Evolutionary conservation across 2,888 invertebrate genomes (phyloP), one percentile per base, ranked within the genome.

Genomic region (Andrena marginata): DNA sequence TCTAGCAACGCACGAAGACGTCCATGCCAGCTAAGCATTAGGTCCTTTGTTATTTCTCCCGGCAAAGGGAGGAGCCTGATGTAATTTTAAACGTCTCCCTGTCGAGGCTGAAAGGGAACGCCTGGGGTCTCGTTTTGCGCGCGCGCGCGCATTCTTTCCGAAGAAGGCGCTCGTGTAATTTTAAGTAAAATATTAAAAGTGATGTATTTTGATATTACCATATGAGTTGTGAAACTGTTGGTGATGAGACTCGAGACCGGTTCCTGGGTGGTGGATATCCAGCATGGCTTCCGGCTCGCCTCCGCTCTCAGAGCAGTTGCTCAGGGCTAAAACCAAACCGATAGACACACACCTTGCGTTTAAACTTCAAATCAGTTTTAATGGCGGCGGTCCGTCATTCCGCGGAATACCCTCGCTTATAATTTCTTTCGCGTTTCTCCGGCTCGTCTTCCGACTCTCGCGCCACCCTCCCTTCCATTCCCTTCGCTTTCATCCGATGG

Each of bases 321-420:
- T 94, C 93, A 94, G 94, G 87, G 94, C 94, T 94, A 94, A 94
- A 94, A 94, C 94, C 94, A 94, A 94, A 94, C 94, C 94, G 94
- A 94, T 94, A 94, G 94, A 94, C 94, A 94, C 92, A 94, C 94
- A 94, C 94, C 94, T 93, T 93, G 92, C 93, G 90, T 92, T 93
- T 93, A 93, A 90, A 92, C 92, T 92, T 89, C 89, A 89, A 89
- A 89, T 89, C 85, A 87, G 85, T 82, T 85, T 80, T 64, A 74
- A 75, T 77, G 69, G 75, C 76, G 81, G 74, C 76, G 82, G 62
- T 63, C 76, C 75, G 69, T 76, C 49, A 62, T 77, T 63, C 60
- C 85, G 78, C 77, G 85, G 62, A 56, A 82, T 80, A 77, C 82
- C 82, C 85, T 80, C 83, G 75, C 77, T 85, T 82, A 77, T 83